Percentiles rank a stretch among this genome's conserved stretches.
Conservation (phyloP, 2,797 vertebrate genomes). For the Tachyglossus aculeatus region DNA sequence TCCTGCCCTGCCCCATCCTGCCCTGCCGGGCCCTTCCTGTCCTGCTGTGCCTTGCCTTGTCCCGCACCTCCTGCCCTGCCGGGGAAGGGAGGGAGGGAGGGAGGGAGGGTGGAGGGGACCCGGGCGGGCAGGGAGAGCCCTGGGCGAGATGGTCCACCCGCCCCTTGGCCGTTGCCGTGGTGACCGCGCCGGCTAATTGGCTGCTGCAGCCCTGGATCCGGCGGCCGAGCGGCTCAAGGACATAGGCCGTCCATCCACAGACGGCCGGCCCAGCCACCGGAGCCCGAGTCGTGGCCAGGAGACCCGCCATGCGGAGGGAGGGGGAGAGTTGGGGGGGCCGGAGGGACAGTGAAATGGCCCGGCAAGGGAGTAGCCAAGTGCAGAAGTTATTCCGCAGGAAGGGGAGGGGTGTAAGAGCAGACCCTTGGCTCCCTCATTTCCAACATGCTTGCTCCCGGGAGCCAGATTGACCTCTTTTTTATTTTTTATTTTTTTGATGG, state of each 20-base stretch:
- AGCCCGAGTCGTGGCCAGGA: background rate
- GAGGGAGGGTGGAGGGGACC: constrained; percentile 19
- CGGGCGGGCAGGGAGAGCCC: constrained; percentile 3
- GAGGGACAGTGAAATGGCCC: no score
- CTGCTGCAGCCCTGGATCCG: constrained; percentile 56
- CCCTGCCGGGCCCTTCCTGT: no score
- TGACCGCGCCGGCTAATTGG: constrained; percentile 72
- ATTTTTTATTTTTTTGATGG: constrained; percentile 29
- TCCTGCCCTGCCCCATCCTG: no score
- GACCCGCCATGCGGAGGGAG: background rate
- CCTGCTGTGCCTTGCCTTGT: no score
- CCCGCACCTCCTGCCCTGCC: no score
- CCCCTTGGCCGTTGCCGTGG: constrained; percentile 72
- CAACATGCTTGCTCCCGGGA: background rate
- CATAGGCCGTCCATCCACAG: background rate
- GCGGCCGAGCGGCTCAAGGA: constrained; percentile 51
- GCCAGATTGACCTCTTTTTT: constrained; percentile 11
- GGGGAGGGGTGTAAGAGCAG: no score
- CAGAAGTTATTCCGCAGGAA: no score
- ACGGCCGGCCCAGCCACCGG: no score
- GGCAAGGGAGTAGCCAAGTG: no score
- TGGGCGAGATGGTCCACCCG: constrained; percentile 20
- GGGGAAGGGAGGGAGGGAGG: no score
- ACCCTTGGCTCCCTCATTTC: no score
- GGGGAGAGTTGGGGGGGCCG: background rate